phyloP scores from a whole-genome alignment of 2,888 invertebrate genomes.

The Anodontia alba region DNA sequence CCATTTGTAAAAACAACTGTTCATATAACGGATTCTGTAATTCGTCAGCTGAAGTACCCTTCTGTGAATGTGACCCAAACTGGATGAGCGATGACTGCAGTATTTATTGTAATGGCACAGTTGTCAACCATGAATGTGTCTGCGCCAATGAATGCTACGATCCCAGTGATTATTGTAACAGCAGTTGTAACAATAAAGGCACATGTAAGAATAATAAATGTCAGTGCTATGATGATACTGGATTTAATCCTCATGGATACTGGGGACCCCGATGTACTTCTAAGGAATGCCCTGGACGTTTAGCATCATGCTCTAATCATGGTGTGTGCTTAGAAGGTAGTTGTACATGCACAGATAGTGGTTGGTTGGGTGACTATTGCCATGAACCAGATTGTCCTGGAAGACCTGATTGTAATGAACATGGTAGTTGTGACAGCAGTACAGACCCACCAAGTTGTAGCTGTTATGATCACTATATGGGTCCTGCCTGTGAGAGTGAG shows the following conservation, averaged over 20 bases:
- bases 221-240: conserved; percentile 42
- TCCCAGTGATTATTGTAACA: conserved; percentile 50
- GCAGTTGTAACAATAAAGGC: conserved; percentile 61
- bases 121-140: conserved; percentile 60
- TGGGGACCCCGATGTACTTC: conserved; percentile 69
- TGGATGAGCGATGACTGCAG: conserved; percentile 77
- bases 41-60: conserved; percentile 54
- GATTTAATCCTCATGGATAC: conserved; percentile 56
- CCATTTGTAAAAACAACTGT: conserved; percentile 73
- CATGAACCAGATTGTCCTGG: conserved; percentile 68
- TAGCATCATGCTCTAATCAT: conserved; percentile 66
- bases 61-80: conserved; percentile 70
- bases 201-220: conserved; percentile 47
- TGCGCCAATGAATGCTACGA: conserved; percentile 54
- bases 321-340: conserved; percentile 61
- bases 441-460: conserved; percentile 62
- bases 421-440: conserved; percentile 70
- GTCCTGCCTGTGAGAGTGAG: conserved; percentile 64
- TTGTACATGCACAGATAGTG: conserved; percentile 51
- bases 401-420: conserved; percentile 46
- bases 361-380: conserved; percentile 70
- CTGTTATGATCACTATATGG: conserved; percentile 70
- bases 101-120: conserved; percentile 66
- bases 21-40: conserved; percentile 65
- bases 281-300: conserved; percentile 69